These are phyloP conservation scores for Zaprionus ghesquierei DNA, from an alignment of 1,140 invertebrate genomes.

Conservation along the genomic window DNA sequence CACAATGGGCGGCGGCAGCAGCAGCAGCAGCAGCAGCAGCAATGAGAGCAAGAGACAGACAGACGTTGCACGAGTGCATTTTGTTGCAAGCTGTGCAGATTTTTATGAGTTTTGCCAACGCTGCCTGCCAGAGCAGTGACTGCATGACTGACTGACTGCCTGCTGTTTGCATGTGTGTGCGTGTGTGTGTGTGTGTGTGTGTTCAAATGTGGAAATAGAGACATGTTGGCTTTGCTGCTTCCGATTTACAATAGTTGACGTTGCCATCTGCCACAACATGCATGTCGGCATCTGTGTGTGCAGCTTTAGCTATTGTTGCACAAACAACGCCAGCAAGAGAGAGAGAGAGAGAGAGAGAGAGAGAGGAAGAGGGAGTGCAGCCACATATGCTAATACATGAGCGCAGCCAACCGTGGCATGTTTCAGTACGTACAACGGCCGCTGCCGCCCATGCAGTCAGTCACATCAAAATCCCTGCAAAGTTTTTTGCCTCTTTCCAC, in stretches of 20 bases:
- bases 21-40: not conserved
- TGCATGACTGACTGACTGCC: conserved; percentile 40
- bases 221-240: conserved; percentile 78
- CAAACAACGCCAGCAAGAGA: conserved; percentile 55
- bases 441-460: not conserved
- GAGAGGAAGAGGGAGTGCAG: conserved; percentile 20
- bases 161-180: too few relatives aligned
- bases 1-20: not conserved
- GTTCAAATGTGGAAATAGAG: conserved; percentile 74
- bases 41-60: not conserved
- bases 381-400: conserved; percentile 77
- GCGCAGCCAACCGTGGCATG: conserved; percentile 53
- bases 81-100: conserved; percentile 72
- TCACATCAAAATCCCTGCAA: conserved; percentile 45
- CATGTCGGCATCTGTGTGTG: conserved; percentile 11
- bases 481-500: conserved; percentile 15
- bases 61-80: conserved; percentile 52
- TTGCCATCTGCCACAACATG: conserved; percentile 35
- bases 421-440: conserved; percentile 19
- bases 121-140: conserved; percentile 4
- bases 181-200: too few relatives aligned
- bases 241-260: conserved; percentile 68
- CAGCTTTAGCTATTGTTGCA: conserved; percentile 47
- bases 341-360: not conserved
- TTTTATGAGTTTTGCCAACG: conserved; percentile 50